These are phyloP conservation scores for Alcedo quadribrachys DNA, from an alignment of 2,797 vertebrate species.

Conservation along the genomic window DNA sequence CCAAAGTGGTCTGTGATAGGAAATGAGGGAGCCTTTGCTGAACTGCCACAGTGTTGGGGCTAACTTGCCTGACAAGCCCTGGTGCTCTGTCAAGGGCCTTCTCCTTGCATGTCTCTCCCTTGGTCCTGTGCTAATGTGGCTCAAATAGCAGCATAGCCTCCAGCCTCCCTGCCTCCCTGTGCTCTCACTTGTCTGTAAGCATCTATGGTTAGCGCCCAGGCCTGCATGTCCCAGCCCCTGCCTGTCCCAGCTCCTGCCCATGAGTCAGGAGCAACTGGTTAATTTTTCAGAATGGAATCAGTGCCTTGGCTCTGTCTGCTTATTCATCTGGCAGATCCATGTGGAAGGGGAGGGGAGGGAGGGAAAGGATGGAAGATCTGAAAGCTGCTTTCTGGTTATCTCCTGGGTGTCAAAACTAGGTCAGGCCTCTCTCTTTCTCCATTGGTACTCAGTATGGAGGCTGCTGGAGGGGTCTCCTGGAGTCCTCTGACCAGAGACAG, in stretches of 20 bases:
- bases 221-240: neutral
- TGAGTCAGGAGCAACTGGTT: neutral
- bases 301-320: neutral
- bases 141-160: neutral
- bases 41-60: neutral
- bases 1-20: neutral
- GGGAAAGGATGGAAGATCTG: neutral
- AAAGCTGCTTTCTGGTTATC: constrained; percentile 9
- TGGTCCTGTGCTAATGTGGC: neutral
- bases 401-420: neutral
- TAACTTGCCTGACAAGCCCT: constrained; percentile 4
- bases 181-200: neutral
- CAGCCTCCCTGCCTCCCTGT: neutral
- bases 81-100: constrained; percentile 31
- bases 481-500: neutral
- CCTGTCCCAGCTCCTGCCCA: neutral
- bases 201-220: neutral
- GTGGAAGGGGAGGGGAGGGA: neutral
- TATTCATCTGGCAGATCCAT: neutral
- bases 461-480: neutral
- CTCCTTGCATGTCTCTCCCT: constrained; percentile 15
- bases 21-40: constrained; percentile 16
- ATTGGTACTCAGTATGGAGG: neutral
- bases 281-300: neutral
- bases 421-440: neutral